phyloP scores from a whole-genome alignment of 37 sponge, comb jelly and placozoan genomes.

The Ianthella basta region DNA sequence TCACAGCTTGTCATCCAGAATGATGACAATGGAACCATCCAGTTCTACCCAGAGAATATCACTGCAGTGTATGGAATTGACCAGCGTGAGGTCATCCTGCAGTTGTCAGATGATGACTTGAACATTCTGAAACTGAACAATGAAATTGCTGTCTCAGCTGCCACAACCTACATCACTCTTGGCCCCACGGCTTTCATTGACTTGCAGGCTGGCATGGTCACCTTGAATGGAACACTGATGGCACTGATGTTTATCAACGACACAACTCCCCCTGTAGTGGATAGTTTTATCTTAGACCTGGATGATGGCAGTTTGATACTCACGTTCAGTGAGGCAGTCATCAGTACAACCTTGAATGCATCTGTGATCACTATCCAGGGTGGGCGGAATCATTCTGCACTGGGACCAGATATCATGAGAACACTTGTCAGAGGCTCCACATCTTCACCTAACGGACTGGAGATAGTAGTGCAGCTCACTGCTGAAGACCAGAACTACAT shows the following conservation, averaged over 20 bases:
- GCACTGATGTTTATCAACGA: slow-evolving; percentile 16
- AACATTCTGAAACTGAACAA: slow-evolving; percentile 55
- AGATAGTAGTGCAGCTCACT: slow-evolving; percentile 42
- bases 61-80: background rate
- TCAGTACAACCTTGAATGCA: slow-evolving; percentile 9
- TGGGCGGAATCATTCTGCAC: background rate
- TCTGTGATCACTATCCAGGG: slow-evolving; percentile 30
- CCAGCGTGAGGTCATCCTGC: background rate
- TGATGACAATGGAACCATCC: slow-evolving; percentile 53
- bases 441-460: slow-evolving; percentile 28
- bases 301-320: slow-evolving; percentile 12
- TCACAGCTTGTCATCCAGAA: slow-evolving; percentile 36
- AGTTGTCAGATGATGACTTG: slow-evolving; percentile 53
- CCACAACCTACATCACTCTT: slow-evolving; percentile 65
- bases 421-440: slow-evolving; percentile 9
- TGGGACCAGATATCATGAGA: background rate
- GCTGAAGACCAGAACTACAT: slow-evolving; percentile 59
- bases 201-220: slow-evolving; percentile 25
- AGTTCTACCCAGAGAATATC: no score
- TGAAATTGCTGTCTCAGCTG: slow-evolving; percentile 53
- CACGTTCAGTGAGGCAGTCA: slow-evolving; percentile 32
- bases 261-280: background rate
- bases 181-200: slow-evolving; percentile 10
- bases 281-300: slow-evolving; percentile 27
- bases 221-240: slow-evolving; percentile 54